phyloP scores from a whole-genome alignment of 2,113 vertebrate genomes.

The Megaceryle maxima region DNA sequence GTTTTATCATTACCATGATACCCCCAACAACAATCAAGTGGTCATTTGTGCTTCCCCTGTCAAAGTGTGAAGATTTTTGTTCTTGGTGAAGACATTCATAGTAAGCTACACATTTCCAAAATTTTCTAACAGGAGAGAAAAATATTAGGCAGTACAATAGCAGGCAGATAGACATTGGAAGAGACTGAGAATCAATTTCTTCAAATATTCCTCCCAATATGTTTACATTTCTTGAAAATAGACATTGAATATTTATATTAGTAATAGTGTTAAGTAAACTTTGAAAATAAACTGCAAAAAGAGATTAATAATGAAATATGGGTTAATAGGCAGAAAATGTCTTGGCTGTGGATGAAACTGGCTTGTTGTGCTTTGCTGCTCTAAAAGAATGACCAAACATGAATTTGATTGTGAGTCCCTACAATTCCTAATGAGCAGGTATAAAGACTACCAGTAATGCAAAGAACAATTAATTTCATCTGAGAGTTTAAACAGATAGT shows the following conservation, averaged over 20 bases:
- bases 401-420: neutral
- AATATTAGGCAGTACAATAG: neutral
- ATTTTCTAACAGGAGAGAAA: neutral
- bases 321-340: neutral
- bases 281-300: neutral
- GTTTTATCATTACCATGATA: neutral
- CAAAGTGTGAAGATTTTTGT: neutral
- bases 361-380: neutral
- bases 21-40: neutral
- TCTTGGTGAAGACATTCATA: neutral
- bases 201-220: neutral
- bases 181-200: neutral
- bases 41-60: neutral
- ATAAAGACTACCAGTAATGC: neutral
- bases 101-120: neutral
- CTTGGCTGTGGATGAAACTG: neutral
- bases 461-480: neutral
- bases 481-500: neutral
- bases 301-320: neutral
- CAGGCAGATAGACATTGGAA: neutral
- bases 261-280: neutral
- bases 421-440: neutral
- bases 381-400: slow-evolving; percentile 12
- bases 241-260: neutral
- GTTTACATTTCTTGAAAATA: neutral